Evolutionary conservation across 1,140 invertebrate genomes (phyloP).

Genomic region (Lordiphosa clarofinis): DNA sequence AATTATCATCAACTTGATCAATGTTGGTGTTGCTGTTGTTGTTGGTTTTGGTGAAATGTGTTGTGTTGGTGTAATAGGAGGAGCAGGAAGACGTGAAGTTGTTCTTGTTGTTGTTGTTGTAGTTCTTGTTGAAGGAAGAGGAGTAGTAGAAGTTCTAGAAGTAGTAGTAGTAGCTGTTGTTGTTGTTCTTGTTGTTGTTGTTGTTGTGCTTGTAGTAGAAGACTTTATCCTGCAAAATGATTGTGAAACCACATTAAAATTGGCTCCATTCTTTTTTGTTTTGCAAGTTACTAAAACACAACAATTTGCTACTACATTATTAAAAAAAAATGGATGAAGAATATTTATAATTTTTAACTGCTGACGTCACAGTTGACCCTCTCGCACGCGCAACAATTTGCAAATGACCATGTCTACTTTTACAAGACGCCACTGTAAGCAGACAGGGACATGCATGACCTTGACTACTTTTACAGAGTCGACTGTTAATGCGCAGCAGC

Average conservation of each 20-base stretch:
- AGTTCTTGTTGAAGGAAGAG: constrained; percentile 70
- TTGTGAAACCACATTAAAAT: constrained; percentile 79
- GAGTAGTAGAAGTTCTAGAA: constrained; percentile 76
- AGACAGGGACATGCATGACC: constrained; percentile 2
- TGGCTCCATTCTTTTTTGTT: constrained; percentile 43
- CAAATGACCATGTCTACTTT: background rate
- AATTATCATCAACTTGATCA: constrained; percentile 34
- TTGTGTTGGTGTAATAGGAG: constrained; percentile 68
- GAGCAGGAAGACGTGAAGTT: constrained; percentile 61
- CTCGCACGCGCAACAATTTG: constrained; percentile 14
- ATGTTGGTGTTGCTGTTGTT: constrained; percentile 25
- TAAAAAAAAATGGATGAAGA: constrained; percentile 31
- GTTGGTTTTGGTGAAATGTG: constrained; percentile 66
- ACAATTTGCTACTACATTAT: constrained; percentile 10
- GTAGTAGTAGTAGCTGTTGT: constrained; percentile 59
- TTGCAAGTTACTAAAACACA: constrained; percentile 24
- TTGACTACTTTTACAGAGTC: background rate
- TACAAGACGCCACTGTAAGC: constrained; percentile 14
- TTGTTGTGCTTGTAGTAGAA: constrained; percentile 77
- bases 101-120: constrained; percentile 63
- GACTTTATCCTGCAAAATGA: constrained; percentile 79
- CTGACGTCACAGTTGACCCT: constrained; percentile 4
- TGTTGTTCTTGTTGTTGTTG: constrained; percentile 69
- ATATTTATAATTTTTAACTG: constrained; percentile 3
- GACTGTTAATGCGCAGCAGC: background rate